These are phyloP conservation scores for Lepus oiostolus DNA, from an alignment of 2,797 vertebrate species.

Conservation along the genomic window DNA sequence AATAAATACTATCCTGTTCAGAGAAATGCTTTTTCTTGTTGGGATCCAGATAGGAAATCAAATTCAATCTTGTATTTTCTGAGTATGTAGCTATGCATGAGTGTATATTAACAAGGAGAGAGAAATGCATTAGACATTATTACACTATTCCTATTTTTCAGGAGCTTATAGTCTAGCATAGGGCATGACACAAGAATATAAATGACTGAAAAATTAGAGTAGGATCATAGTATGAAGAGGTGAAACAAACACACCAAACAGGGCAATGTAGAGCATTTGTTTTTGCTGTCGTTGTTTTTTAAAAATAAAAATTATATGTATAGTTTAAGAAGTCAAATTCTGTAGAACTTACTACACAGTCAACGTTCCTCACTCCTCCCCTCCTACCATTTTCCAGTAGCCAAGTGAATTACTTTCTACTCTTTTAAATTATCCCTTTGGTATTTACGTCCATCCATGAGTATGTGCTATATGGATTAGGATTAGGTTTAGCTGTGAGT, in stretches of 20 bases:
- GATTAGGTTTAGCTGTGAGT: slow-evolving; percentile 25
- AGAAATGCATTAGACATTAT: not conserved
- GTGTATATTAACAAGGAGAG: not conserved
- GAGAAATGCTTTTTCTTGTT: slow-evolving; percentile 41
- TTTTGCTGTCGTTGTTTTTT: not conserved
- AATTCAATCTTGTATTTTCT: slow-evolving; percentile 34
- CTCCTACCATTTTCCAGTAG: not conserved
- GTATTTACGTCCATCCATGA: slow-evolving; percentile 17
- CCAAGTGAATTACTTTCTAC: not conserved
- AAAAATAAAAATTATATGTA: not conserved
- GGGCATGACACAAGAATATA: slow-evolving; percentile 11
- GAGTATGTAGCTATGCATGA: not conserved
- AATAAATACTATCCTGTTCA: not conserved
- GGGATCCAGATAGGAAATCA: slow-evolving; percentile 30
- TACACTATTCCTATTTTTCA: slow-evolving; percentile 30
- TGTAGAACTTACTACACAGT: slow-evolving; percentile 13
- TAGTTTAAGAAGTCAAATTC: not conserved
- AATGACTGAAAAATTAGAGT: not conserved
- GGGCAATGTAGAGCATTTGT: not conserved
- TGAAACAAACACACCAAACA: not conserved
- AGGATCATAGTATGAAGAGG: not conserved
- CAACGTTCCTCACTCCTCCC: not conserved
- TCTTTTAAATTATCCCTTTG: slow-evolving; percentile 40
- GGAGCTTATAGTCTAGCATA: not conserved
- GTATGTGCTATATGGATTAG: not conserved